Base-by-base conservation (phyloP, 2,888 invertebrate species). In the Drosophila planitibia region DNA sequence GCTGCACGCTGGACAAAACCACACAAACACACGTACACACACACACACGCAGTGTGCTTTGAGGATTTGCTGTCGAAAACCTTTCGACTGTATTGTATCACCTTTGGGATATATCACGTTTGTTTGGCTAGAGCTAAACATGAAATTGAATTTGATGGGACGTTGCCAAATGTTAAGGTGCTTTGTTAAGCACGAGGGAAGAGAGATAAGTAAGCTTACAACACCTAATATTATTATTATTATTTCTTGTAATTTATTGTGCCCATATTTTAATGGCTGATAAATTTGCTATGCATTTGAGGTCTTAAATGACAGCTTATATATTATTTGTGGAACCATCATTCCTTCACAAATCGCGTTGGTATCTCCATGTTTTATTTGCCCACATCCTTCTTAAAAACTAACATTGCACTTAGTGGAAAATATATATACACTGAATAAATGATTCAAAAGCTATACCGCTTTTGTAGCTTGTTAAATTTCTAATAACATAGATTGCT, bases 61-160 rank as follows among this genome's bases (percentile, higher is more conserved):
- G 19, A 37, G 61, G 41, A 71, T 62, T 70, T 62, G 53, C 57
- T 41, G 35, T 16, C 37, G 39, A 37, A 35, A 77, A 81, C 83
- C 86, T 88, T 89, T 85, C 52, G 73, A 44, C 68, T 75, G 59
- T 66, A 49, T 33, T 62, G 58, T 54, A 76, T 54, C 63, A 75
- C 70, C 78, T 75, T 70, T 67, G 67, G 72, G 53, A 76, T 72
- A 76, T 61, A 79, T 87, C 87, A 87, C 85, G 85, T 84, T 69
- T 85, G 89, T 89, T 89, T 85, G 87, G 72, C 77, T 69, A 79
- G 70, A 76, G 79, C 74, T 76, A 76, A 79, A 74, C 59, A 60
- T 66, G 75, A 82, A 85, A 85, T 85, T 85, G 89, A 89, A 82
- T 82, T 82, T 81, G 71, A 80, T 80, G 76, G 73, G 57, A 32